A percentile compares a stretch with the other conserved stretches of the same genome.
phyloP scores from a whole-genome alignment of 2,113 vertebrate genomes.

The Macquaria australasica region DNA sequence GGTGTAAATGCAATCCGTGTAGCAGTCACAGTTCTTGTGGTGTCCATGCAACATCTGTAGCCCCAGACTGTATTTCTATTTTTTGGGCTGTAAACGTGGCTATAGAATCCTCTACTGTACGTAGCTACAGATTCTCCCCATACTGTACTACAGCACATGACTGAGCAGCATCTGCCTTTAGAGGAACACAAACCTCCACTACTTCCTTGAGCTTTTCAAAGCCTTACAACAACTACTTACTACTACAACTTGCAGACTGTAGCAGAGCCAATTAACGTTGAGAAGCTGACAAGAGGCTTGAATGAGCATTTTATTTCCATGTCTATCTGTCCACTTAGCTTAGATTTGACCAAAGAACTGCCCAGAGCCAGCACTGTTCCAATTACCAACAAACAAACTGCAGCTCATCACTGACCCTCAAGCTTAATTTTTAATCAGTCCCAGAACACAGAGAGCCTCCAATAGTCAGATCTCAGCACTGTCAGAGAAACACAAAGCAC shows the following conservation, averaged over 20 bases:
- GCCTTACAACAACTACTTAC: background rate
- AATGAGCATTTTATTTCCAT: constrained; percentile 7
- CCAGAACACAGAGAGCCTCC: constrained; percentile 12
- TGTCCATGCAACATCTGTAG: too few species aligned
- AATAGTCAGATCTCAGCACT: constrained; percentile 17
- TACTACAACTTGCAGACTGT: background rate
- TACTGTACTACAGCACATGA: too few species aligned
- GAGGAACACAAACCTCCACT: background rate
- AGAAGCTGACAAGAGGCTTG: background rate
- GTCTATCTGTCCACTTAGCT: background rate
- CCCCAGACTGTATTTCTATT: too few species aligned
- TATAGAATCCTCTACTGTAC: too few species aligned
- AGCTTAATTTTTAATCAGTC: constrained; percentile 45
- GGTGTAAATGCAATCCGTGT: too few species aligned
- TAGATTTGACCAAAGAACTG: background rate
- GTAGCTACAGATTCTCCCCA: too few species aligned
- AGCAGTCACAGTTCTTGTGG: too few species aligned
- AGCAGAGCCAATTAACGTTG: background rate
- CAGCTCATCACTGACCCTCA: constrained; percentile 26
- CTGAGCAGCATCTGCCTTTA: too few species aligned
- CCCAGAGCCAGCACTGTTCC: background rate
- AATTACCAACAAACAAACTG: constrained; percentile 34
- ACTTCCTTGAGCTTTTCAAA: background rate
- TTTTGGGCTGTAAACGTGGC: too few species aligned
- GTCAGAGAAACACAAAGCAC: constrained; percentile 32